phyloP scores from a whole-genome alignment of 2,113 vertebrate species.

The Leucopsar rothschildi region DNA sequence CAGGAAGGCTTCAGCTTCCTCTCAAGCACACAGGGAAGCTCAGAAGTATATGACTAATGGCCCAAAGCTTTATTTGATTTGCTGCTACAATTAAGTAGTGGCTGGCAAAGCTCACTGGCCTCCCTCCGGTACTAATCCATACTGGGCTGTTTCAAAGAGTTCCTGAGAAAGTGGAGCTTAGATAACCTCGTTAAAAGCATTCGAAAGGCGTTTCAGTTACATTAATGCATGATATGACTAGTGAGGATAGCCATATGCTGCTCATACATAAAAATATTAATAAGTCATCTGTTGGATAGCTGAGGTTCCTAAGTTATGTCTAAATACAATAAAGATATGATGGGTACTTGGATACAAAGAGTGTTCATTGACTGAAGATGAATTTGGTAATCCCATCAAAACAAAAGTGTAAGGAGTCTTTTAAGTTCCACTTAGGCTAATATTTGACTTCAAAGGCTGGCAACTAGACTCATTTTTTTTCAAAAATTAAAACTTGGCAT shows the following conservation, averaged over 20 bases:
- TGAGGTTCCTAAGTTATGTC: neutral
- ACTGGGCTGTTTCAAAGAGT: neutral
- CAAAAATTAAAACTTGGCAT: neutral
- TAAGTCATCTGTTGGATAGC: neutral
- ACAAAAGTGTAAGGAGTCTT: neutral
- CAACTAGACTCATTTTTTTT: neutral
- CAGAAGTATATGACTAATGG: constrained; percentile 39
- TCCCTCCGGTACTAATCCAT: constrained; percentile 11
- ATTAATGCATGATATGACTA: neutral
- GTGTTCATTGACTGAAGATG: neutral
- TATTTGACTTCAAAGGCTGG: neutral
- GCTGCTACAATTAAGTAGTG: neutral
- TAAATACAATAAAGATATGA: neutral
- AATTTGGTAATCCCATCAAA: neutral
- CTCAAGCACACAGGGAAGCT: neutral
- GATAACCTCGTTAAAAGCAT: constrained; percentile 14
- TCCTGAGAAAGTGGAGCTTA: neutral
- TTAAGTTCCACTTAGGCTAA: neutral
- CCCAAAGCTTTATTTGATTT: constrained; percentile 16
- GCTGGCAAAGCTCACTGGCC: neutral
- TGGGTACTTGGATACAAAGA: neutral
- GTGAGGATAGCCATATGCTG: neutral
- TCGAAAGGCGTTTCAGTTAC: neutral
- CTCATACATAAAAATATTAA: neutral
- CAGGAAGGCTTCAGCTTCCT: constrained; percentile 9